A percentile compares a stretch with the other conserved stretches of the same genome.
Evolutionary conservation across 2,888 invertebrate species (phyloP).

Genomic region (Tinea trinotella): DNA sequence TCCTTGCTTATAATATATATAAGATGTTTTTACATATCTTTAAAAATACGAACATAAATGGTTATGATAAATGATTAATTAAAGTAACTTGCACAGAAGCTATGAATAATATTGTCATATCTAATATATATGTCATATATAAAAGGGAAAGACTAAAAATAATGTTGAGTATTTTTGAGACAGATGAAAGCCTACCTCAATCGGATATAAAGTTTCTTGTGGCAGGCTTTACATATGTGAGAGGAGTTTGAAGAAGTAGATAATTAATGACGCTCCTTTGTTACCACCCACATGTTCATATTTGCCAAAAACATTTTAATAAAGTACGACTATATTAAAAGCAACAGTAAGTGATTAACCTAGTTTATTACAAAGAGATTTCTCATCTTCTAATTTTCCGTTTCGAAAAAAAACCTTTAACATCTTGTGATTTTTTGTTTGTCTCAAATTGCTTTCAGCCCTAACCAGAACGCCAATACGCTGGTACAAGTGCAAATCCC

Average conservation of each 20-base stretch:
- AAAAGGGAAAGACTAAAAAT: not conserved
- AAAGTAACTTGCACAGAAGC: not conserved
- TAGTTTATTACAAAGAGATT: not conserved
- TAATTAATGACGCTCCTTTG: constrained; percentile 1
- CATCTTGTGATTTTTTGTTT: constrained; percentile 14
- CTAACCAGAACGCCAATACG: constrained; percentile 1
- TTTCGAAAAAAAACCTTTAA: not conserved
- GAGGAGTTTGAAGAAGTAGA: not conserved
- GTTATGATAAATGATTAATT: too few relatives aligned
- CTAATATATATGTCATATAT: not conserved
- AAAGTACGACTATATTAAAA: not conserved
- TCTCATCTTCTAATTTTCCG: not conserved
- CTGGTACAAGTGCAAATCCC: constrained; percentile 38
- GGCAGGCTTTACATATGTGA: constrained; percentile 5
- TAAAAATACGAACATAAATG: too few relatives aligned
- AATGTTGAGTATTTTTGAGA: not conserved
- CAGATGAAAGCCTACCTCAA: constrained; percentile 12
- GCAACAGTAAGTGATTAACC: not conserved
- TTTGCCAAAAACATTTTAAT: not conserved
- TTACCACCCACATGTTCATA: not conserved
- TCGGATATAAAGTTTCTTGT: constrained; percentile 12
- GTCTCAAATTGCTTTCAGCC: constrained; percentile 10
- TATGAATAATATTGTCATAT: not conserved
- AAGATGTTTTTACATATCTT: too few relatives aligned
- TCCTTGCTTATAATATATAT: too few relatives aligned